Base-by-base conservation (phyloP, 2,888 invertebrate genomes). In the Tortrix viridana region DNA sequence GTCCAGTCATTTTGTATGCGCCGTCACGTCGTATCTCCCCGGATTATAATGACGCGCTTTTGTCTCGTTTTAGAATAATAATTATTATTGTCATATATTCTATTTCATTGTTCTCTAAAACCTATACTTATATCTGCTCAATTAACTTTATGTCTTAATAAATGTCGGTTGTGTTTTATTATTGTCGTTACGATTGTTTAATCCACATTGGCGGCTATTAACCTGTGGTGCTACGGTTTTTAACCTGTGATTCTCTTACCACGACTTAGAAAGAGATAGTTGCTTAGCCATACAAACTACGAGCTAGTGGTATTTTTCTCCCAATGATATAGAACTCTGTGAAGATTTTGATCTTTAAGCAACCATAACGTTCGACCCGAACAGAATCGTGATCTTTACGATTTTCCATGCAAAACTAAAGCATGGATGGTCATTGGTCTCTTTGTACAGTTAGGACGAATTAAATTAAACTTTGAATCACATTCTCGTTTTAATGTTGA, bases 311-410 rank as follows among this genome's bases (percentile, higher is more conserved):
- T 32, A 32, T n/a, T n/a, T n/a, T n/a, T n/a, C n/a, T n/a, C n/a
- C n/a, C n/a, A n/a, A n/a, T n/a, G n/a, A 7, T 12, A 0, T 12
- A 12, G 32, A 32, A 32, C 32, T 32, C 32, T 32, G 32, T 3
- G 32, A 32, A 12, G 32, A 32, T 52, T 49, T 26, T 32, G 5
- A 49, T 32, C 3, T 19, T 18, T 0, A 16, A 32, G n/a, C 7
- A 23, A 19, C 37, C 50, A 44, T 55, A 49, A 53, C 16, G 38
- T n/a, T 19, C 18, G 9, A 18, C 12, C 32, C 63, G 63, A 41
- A 18, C 26, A 58, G 20, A 63, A 48, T 58, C 58, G 53, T 63
- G 63, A 58, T 58, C 63, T 63, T 58, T 63, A 58, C 57, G 62
- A 63, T 41, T 53, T 63, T 48, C 44, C 63, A 53, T 48, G 57